Percentiles rank a stretch among this genome's conserved stretches.
Conservation (phyloP, 2,113 vertebrate species). For the Malaclemys terrapin region DNA sequence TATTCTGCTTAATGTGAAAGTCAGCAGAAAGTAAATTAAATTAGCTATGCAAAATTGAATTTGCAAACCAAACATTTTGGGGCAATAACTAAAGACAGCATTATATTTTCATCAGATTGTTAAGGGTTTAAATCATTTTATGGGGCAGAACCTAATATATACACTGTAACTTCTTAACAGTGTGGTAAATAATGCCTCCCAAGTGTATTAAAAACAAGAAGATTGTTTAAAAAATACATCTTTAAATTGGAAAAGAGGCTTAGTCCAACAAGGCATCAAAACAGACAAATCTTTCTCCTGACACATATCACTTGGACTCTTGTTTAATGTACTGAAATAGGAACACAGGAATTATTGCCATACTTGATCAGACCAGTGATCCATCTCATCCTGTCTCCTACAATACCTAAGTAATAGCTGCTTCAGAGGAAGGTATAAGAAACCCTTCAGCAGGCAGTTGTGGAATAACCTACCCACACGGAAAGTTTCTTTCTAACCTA, state of each 20-base stretch:
- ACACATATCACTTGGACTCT: background rate
- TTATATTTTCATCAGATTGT: conserved; percentile 41
- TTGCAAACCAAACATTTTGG: conserved; percentile 24
- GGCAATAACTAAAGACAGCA: conserved; percentile 48
- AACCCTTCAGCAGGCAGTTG: background rate
- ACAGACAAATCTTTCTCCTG: background rate
- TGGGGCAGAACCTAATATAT: conserved; percentile 14
- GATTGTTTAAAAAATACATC: background rate
- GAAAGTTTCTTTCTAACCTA: background rate
- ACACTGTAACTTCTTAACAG: conserved; percentile 9
- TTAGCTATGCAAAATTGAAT: conserved; percentile 9
- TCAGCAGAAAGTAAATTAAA: conserved; percentile 47
- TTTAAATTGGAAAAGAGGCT: background rate
- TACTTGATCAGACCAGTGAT: background rate
- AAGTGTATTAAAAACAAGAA: background rate
- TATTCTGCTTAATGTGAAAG: background rate
- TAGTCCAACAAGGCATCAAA: background rate
- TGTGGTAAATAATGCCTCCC: conserved; percentile 1
- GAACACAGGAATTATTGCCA: no score
- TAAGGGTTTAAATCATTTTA: conserved; percentile 30
- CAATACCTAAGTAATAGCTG: background rate
- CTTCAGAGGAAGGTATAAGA: background rate
- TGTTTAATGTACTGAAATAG: background rate
- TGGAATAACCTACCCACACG: background rate
- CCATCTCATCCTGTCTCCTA: fast-evolving